Evolutionary conservation across 2,888 invertebrate genomes (phyloP), one percentile per base, ranked within the genome.

Genomic region (Drosophila ustulata): DNA sequence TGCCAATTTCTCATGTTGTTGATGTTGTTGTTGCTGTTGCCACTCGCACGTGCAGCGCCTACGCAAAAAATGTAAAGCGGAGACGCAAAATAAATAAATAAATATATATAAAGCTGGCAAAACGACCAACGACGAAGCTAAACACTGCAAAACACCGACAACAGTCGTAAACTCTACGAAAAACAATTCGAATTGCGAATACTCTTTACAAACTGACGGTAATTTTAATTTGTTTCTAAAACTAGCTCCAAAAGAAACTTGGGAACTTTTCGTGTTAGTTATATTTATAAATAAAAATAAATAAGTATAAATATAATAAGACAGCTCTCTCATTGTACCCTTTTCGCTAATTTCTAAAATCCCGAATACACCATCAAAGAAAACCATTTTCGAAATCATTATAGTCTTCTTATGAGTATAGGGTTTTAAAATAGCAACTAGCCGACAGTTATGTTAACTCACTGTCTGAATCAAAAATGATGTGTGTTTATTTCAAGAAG

Each of bases 1-100:
- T 57, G 45, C 45, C 61, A 34, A 45, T 52, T 45, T 49, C 46
- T 37, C 37, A n/a, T 65, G 34, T 46, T 56, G 59, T 11, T 65
- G 32, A n/a, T 43, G 23, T 51, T 53, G 52, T 49, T 59, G 56
- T 66, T 71, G 30, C 32, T 63, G 56, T 63, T 47, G 53, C 6
- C 39, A 61, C 57, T 62, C 71, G 80, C 80, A 82, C 81, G 85
- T 82, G 81, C 85, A 85, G 80, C 72, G 81, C 82, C 81, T 84
- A 85, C 85, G 70, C 80, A 83, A 76, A 78, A 59, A 45, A 47
- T 49, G 41, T 25, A 47, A 71, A 64, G 52, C 56, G 52, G 34
- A 43, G 47, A 57, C 61, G 43, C 45, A 57, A 43, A 63, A 59
- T 18, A 52, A 53, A 52, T 47, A 50, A 67, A 55, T 43, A 45